These are phyloP conservation scores for Pseudoatta argentina DNA, from an alignment of 1,140 invertebrate genomes.

Conservation along the genomic window DNA sequence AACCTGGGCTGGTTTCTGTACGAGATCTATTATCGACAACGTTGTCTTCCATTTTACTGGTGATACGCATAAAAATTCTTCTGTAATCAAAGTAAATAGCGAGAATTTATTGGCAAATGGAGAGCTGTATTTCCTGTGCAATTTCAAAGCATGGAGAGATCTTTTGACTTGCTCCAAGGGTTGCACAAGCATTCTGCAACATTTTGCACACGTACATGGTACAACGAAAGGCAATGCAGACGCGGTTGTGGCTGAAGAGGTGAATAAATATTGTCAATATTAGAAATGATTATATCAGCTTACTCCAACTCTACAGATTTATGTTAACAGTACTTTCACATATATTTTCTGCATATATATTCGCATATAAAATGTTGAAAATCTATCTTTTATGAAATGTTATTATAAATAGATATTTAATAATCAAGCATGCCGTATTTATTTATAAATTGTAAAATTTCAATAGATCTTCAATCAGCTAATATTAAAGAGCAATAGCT, in stretches of 20 bases:
- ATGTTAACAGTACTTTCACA: background rate
- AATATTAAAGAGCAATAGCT: constrained; percentile 70
- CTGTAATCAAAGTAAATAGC: constrained; percentile 85
- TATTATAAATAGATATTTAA: constrained; percentile 11
- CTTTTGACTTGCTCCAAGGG: constrained; percentile 60
- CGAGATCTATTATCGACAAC: constrained; percentile 63
- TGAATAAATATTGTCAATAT: constrained; percentile 62
- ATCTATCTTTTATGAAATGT: background rate
- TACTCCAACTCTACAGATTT: background rate
- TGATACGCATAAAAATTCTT: constrained; percentile 53
- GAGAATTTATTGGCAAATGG: constrained; percentile 84
- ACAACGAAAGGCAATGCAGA: constrained; percentile 17
- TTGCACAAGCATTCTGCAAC: constrained; percentile 72
- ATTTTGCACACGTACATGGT: constrained; percentile 65
- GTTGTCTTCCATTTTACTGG: constrained; percentile 71
- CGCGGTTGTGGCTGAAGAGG: constrained; percentile 70
- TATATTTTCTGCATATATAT: background rate
- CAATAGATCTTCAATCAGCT: constrained; percentile 74
- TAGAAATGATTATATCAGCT: background rate
- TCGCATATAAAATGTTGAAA: background rate
- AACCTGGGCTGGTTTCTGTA: constrained; percentile 23
- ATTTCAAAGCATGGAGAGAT: constrained; percentile 85
- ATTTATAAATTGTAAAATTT: background rate
- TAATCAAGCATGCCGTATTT: constrained; percentile 17
- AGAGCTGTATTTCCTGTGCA: constrained; percentile 86